phyloP scores from a whole-genome alignment of 2,113 vertebrate species.

The Bufo bufo region DNA sequence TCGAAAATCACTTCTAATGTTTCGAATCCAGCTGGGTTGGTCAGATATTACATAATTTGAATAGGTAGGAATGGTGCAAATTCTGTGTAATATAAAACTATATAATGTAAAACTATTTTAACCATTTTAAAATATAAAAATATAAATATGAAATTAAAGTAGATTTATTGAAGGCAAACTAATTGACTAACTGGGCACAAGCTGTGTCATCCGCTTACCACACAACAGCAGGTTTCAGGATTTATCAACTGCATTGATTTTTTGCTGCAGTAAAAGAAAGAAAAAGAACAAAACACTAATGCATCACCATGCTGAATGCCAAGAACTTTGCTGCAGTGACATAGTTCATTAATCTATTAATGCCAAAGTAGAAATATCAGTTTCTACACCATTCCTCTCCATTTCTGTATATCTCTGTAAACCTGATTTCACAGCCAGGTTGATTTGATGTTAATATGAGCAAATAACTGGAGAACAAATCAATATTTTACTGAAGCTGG shows the following conservation, averaged over 20 bases:
- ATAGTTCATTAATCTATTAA: neutral
- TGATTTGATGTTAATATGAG: conserved; percentile 3
- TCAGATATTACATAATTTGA: too few species aligned
- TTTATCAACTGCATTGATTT: conserved; percentile 48
- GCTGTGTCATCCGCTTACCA: conserved; percentile 14
- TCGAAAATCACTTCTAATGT: too few species aligned
- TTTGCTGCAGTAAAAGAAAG: conserved; percentile 38
- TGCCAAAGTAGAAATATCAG: neutral
- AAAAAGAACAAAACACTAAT: neutral
- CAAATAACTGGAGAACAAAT: neutral
- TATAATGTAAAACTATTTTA: too few species aligned
- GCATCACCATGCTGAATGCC: conserved; percentile 13
- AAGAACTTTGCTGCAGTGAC: conserved; percentile 46
- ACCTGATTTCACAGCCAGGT: neutral
- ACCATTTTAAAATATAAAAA: too few species aligned
- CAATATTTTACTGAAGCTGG: neutral
- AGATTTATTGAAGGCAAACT: conserved; percentile 12
- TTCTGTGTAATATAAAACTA: too few species aligned
- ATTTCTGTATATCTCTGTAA: neutral
- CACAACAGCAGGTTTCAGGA: conserved; percentile 6
- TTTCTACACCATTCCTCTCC: neutral
- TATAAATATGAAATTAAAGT: neutral
- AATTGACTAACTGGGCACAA: conserved; percentile 28
- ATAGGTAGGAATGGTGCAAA: too few species aligned
- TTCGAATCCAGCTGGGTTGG: too few species aligned